Base-by-base conservation (phyloP, 2,888 invertebrate genomes). In the Prenolepis imparis region DNA sequence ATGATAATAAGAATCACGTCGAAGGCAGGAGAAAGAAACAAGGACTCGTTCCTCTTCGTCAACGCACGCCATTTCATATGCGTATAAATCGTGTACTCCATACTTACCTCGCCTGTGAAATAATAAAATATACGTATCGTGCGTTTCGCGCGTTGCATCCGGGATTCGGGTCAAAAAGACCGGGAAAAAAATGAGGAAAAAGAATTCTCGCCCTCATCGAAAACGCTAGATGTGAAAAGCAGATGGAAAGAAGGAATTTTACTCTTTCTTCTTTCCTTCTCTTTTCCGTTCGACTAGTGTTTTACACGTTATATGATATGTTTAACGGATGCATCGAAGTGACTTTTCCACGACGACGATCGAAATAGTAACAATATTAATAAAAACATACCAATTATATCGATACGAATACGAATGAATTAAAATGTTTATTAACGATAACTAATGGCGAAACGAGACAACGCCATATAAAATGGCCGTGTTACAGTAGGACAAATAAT, bases 381-480 rank as follows among this genome's bases (percentile, higher is more conserved):
- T 24, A 28, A 64, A 59, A 39, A n/a, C 2, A 48, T n/a, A 18
- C n/a, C 6, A n/a, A 3, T 5, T 5, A 18, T 12, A 4, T 28
- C 61, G 24, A 21, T 11, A 12, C 41, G 57, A 73, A 66, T 63
- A 74, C 74, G 57, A 41, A 32, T 74, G 12, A 3, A 70, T 21
- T 15, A 24, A 18, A 78, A 84, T 77, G 87, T 84, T 83, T 88
- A 89, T 85, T 89, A 85, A 84, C 81, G 85, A 83, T 85, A 83
- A 82, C 72, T 83, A 81, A 84, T 86, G n/a, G 12, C 88, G 63
- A 82, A 84, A 85, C 84, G 86, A 44, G 86, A 44, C 39, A 32
- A 72, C 90, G 90, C 90, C 87, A 87, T 88, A 83, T 91, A 92
- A 92, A 92, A 92, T 92, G 92, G 91, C 91, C 91, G 91, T 87